Percentiles rank a stretch among this genome's conserved stretches.
These are phyloP conservation scores for Percopsis transmontana DNA, from an alignment of 2,113 vertebrate genomes.

Conservation along the genomic window DNA sequence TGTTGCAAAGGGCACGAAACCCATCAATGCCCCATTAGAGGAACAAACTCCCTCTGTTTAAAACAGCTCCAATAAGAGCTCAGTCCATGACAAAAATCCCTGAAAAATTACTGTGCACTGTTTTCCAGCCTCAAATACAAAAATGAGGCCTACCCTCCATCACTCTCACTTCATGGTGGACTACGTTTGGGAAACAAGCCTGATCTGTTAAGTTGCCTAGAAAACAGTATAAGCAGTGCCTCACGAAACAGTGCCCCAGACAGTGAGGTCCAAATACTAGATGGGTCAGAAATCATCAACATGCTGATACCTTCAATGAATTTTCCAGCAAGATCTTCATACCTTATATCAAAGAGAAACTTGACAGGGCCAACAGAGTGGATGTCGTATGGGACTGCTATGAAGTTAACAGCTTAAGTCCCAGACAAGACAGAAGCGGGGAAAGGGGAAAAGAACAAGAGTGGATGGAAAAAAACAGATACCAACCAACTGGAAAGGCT, in stretches of 20 bases:
- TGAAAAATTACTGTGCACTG: no score
- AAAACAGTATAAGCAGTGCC: background rate
- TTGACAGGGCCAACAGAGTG: no score
- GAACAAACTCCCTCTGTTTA: no score
- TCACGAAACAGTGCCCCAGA: no score
- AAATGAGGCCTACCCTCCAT: background rate
- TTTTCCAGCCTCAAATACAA: background rate
- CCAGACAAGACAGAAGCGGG: background rate
- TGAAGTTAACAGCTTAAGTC: background rate
- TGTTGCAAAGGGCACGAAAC: no score
- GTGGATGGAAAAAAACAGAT: background rate
- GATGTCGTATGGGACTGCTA: no score
- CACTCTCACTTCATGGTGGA: background rate
- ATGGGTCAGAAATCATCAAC: background rate
- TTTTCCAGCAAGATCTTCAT: conserved; percentile 1
- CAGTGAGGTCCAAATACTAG: background rate
- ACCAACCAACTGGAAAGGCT: conserved; percentile 6
- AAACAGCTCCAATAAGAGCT: no score
- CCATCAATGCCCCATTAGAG: no score
- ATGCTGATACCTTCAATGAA: background rate
- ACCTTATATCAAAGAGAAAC: background rate
- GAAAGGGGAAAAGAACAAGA: background rate
- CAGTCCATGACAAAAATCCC: no score
- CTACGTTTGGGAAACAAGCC: background rate
- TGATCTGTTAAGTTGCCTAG: background rate